Evolutionary conservation across 2,888 invertebrate species (phyloP).

Genomic region (Sphecodes monilicornis): DNA sequence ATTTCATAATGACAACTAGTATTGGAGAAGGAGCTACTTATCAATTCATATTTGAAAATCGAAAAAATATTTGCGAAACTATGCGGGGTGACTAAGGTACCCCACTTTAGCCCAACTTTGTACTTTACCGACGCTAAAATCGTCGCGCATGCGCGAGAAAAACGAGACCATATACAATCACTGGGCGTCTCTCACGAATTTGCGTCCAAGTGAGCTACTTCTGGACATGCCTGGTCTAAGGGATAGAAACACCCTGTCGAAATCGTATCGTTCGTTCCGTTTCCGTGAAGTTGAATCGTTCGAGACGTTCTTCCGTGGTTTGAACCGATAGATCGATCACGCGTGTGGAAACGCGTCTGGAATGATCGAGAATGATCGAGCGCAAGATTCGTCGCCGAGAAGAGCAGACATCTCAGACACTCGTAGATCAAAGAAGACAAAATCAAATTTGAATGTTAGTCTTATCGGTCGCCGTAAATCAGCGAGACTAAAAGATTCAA

Average conservation of each 20-base stretch:
- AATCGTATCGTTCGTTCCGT: slow-evolving; percentile 14
- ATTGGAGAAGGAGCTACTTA: too few relatives aligned
- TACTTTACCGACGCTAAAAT: too few relatives aligned
- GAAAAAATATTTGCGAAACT: too few relatives aligned
- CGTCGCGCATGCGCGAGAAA: too few relatives aligned
- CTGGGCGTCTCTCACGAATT: too few relatives aligned
- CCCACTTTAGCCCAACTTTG: too few relatives aligned
- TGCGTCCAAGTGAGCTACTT: too few relatives aligned
- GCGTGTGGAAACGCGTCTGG: slow-evolving; percentile 37
- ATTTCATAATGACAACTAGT: too few relatives aligned
- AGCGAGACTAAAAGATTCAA: neutral
- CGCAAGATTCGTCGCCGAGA: slow-evolving; percentile 13
- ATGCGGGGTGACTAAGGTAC: too few relatives aligned
- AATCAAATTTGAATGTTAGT: neutral
- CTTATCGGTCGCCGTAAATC: neutral
- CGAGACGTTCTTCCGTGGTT: slow-evolving; percentile 35
- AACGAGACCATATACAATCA: too few relatives aligned
- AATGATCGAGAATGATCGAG: slow-evolving; percentile 45
- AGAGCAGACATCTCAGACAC: neutral
- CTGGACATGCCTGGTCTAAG: neutral
- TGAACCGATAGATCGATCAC: slow-evolving; percentile 24
- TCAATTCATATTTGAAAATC: too few relatives aligned
- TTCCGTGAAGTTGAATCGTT: slow-evolving; percentile 41
- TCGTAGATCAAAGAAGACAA: neutral
- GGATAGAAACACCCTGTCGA: slow-evolving; percentile 13